Base-by-base conservation (phyloP, 2,113 vertebrate species). In the Parotia lawesii region DNA sequence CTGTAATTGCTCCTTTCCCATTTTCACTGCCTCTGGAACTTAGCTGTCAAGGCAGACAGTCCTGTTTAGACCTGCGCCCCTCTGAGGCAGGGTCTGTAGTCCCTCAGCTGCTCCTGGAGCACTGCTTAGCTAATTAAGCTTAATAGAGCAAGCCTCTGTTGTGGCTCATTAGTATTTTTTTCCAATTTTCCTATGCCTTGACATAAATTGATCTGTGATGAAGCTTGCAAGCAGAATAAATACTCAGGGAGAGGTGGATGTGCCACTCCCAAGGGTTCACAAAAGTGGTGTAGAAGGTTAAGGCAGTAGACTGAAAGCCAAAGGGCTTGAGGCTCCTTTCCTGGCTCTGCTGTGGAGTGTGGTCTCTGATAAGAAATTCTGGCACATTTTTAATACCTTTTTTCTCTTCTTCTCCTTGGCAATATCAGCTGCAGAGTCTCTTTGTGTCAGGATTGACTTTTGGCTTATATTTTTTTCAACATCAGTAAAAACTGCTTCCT, bases 11-110 rank as follows among this genome's bases (percentile, higher is more conserved):
- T 86, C 51, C 48, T 66, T 71, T 94, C 50, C 23, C n/a, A 11
- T 54, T 90, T 85, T 67, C 2, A 0, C 29, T 45, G 65, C 7
- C 50, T 61, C 58, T 56, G 70, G 44, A 73, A 38, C 0, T 0
- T 1, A 2, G 38, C 65, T 4, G 0, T 15, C 23, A 3, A 7
- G 29, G 28, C 71, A 69, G 35, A 20, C 50, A 40, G 35, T 14
- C 22, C 50, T 50, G 28, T 45, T 66, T 23, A 72, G 54, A 24
- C 47, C 37, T 0, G 0, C 2, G 2, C 3, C 6, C 33, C 56
- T 69, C 65, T 54, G 12, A 70, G 28, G 11, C 2, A 2, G 11
- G 14, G 4, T 69, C 70, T 69, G 50, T 23, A 78, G 25, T 45
- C 28, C 23, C 31, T 22, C 47, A 51, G 51, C 29, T 57, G n/a